Conservation (phyloP, 2,888 invertebrate species). For the Chrysopilus asiliformis region DNA sequence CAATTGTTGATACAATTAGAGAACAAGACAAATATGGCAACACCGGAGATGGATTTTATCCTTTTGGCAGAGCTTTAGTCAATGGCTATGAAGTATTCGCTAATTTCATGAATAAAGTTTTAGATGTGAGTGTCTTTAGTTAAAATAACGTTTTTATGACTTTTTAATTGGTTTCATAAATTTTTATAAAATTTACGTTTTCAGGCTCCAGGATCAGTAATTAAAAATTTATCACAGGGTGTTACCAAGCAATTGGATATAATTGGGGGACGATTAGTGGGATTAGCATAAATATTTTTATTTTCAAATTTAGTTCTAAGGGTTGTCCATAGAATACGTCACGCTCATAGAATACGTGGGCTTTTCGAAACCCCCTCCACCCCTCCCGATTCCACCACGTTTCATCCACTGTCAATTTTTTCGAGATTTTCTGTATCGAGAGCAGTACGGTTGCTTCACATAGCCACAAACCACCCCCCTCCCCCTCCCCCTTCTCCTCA, state of each 20-base stretch:
- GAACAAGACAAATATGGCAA: constrained; percentile 74
- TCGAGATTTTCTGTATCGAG: too few species aligned
- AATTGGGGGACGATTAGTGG: constrained; percentile 31
- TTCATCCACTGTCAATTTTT: too few species aligned
- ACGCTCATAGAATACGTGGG: too few species aligned
- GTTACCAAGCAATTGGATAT: constrained; percentile 30
- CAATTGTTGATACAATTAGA: constrained; percentile 59
- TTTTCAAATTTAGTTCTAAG: too few species aligned
- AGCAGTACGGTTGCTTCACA: too few species aligned
- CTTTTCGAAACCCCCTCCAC: too few species aligned
- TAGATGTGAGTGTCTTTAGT: constrained; percentile 41
- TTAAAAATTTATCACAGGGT: constrained; percentile 28
- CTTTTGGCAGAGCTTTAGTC: constrained; percentile 49
- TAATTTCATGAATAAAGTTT: constrained; percentile 46
- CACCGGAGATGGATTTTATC: constrained; percentile 49
- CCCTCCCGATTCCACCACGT: too few species aligned
- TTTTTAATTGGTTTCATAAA: constrained; percentile 20
- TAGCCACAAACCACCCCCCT: too few species aligned
- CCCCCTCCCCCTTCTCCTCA: too few species aligned
- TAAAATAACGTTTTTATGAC: neutral
- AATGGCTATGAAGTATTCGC: constrained; percentile 54
- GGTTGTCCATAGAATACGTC: too few species aligned
- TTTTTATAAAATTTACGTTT: constrained; percentile 22
- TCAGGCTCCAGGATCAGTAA: constrained; percentile 31
- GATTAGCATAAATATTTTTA: constrained; percentile 22